phyloP scores from a whole-genome alignment of 2,113 vertebrate genomes.

The Synchiropus splendidus region DNA sequence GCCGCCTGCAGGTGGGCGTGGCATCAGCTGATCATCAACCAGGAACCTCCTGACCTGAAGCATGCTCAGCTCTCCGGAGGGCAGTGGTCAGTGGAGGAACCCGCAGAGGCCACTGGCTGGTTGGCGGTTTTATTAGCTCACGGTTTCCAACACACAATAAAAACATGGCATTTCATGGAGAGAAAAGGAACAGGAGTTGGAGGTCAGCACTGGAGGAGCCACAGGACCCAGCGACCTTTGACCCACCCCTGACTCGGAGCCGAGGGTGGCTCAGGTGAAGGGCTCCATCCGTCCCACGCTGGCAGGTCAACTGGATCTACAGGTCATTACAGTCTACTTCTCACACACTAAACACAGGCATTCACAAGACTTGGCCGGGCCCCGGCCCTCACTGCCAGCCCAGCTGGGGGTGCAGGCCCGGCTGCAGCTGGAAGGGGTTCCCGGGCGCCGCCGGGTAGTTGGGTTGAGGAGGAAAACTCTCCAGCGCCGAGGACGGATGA shows the following conservation, averaged over 20 bases:
- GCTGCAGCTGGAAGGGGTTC: slow-evolving; percentile 83
- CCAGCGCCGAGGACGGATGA: slow-evolving; percentile 80
- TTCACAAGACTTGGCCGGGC: too few relatives aligned
- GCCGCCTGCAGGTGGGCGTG: slow-evolving; percentile 20
- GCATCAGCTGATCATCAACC: slow-evolving; percentile 28
- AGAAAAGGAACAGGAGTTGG: not conserved
- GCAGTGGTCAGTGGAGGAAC: too few relatives aligned
- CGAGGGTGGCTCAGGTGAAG: too few relatives aligned
- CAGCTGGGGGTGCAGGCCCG: slow-evolving; percentile 82
- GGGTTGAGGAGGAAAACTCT: slow-evolving; percentile 80
- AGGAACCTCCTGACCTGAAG: not conserved
- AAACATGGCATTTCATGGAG: not conserved
- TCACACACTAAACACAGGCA: too few relatives aligned
- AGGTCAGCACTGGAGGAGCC: not conserved
- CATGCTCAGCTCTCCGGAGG: too few relatives aligned
- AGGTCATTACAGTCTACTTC: too few relatives aligned
- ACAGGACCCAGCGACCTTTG: too few relatives aligned
- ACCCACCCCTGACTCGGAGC: too few relatives aligned
- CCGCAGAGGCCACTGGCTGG: not conserved
- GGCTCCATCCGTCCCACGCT: too few relatives aligned
- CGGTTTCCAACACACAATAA: slow-evolving; percentile 9
- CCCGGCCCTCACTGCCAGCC: slow-evolving; percentile 96
- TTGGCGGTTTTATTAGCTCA: slow-evolving; percentile 4
- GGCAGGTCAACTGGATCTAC: too few relatives aligned
- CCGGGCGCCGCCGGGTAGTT: slow-evolving; percentile 82